These are phyloP conservation scores for Drosophila lowei DNA, from an alignment of 1,140 invertebrate species.

Conservation along the genomic window DNA sequence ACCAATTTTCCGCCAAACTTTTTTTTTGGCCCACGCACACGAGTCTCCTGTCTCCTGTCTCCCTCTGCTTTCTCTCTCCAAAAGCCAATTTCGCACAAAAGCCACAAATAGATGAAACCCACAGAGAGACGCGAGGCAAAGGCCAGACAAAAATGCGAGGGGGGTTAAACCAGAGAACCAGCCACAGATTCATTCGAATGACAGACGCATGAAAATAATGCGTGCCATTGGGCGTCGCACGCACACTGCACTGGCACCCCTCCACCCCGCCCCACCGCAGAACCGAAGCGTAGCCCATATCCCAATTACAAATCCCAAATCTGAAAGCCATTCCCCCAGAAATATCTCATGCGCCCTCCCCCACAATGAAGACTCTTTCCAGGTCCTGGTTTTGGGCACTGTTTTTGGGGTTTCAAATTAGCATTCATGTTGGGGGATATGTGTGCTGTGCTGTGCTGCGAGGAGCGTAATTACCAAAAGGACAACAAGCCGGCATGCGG, in stretches of 20 bases:
- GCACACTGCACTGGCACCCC: constrained; percentile 53
- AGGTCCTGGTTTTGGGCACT: constrained; percentile 4
- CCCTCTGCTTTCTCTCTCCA: constrained; percentile 1
- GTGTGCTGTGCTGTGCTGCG: constrained; percentile 22
- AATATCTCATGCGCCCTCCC: constrained; percentile 49
- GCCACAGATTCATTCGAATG: constrained; percentile 69
- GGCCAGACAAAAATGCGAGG: constrained; percentile 45
- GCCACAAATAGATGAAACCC: constrained; percentile 72
- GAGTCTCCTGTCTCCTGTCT: background rate
- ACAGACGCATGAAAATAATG: constrained; percentile 73
- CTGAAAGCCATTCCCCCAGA: constrained; percentile 20
- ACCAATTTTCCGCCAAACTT: background rate
- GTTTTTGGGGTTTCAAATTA: constrained; percentile 51
- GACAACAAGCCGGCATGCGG: constrained; percentile 33
- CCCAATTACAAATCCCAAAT: background rate
- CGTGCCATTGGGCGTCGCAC: constrained; percentile 31
- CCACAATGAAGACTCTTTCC: constrained; percentile 19
- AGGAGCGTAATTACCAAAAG: constrained; percentile 64
- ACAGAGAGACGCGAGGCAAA: constrained; percentile 36
- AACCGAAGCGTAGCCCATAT: background rate
- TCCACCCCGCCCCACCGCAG: background rate
- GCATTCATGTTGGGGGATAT: constrained; percentile 64
- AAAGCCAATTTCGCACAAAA: constrained; percentile 76
- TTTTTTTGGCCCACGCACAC: constrained; percentile 3
- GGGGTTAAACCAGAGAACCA: constrained; percentile 18